Percentiles rank a stretch among this genome's conserved stretches.
Conservation (phyloP, 2,888 invertebrate species). For the Cosmia pyralina region DNA sequence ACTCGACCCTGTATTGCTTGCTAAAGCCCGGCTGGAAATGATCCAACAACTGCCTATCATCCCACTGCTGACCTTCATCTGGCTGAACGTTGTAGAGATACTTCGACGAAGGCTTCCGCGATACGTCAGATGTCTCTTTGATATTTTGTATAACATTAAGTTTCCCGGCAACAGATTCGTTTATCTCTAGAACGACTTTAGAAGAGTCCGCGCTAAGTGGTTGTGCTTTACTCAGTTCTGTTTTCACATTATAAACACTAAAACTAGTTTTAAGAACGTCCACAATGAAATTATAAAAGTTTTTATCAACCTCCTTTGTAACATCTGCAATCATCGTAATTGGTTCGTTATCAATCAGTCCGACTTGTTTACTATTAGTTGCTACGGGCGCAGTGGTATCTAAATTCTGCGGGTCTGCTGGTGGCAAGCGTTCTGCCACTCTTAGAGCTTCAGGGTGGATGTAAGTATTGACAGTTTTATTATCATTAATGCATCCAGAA, state of each 20-base stretch:
- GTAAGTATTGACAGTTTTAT: background rate
- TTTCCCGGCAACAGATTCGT: conserved; percentile 73
- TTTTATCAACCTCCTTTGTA: conserved; percentile 65
- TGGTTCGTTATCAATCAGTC: conserved; percentile 61
- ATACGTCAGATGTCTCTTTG: background rate
- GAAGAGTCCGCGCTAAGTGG: conserved; percentile 52
- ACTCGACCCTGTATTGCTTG: background rate
- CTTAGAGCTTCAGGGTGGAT: conserved; percentile 18
- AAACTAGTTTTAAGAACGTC: conserved; percentile 79
- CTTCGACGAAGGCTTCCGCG: conserved; percentile 25
- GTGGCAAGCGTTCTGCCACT: conserved; percentile 27
- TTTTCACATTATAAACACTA: conserved; percentile 72
- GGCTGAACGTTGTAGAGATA: conserved; percentile 47
- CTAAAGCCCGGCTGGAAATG: background rate
- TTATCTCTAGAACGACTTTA: conserved; percentile 71
- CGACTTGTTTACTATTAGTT: conserved; percentile 52
- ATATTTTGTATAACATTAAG: conserved; percentile 39
- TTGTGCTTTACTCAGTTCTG: conserved; percentile 43
- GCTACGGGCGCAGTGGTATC: background rate
- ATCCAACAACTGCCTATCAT: conserved; percentile 20
- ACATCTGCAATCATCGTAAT: conserved; percentile 63
- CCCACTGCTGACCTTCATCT: conserved; percentile 27
- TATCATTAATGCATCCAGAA: conserved; percentile 54
- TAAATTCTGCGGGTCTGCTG: background rate
- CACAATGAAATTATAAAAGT: conserved; percentile 79